A percentile compares a stretch with the other conserved stretches of the same genome.
Conservation (phyloP, 2,888 invertebrate species). For the Laspeyria flexula region DNA sequence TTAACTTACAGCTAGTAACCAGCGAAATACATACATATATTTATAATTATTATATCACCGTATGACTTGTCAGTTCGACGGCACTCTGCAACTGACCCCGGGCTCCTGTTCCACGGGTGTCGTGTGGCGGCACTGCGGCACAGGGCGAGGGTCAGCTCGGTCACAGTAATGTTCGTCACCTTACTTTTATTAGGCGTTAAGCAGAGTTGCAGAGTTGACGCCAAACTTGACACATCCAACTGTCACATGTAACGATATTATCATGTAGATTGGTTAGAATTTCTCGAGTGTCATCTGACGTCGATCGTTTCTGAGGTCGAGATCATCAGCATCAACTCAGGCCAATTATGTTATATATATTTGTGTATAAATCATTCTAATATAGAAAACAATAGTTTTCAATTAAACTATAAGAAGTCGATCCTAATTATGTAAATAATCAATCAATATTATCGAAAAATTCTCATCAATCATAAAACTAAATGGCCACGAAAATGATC, state of each 20-base stretch:
- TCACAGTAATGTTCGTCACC: constrained; percentile 7
- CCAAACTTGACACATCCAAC: constrained; percentile 12
- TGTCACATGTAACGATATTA: constrained; percentile 1
- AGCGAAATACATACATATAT: constrained; percentile 39
- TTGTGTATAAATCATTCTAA: no score
- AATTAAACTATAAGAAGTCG: no score
- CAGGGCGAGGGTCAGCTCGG: not conserved
- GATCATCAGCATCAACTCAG: no score
- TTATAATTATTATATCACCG: constrained; percentile 6
- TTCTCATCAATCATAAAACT: constrained; percentile 23
- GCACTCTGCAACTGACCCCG: constrained; percentile 11
- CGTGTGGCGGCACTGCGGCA: no score
- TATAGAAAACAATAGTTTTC: no score
- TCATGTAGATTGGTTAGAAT: constrained; percentile 9
- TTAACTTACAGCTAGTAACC: constrained; percentile 61
- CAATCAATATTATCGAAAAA: no score
- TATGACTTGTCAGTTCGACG: constrained; percentile 10
- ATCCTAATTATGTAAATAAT: no score
- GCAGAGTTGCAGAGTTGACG: constrained; percentile 25
- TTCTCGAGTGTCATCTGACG: constrained; percentile 9
- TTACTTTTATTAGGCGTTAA: constrained; percentile 24
- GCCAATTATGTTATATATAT: no score
- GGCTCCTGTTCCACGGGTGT: no score
- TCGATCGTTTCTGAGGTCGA: no score
- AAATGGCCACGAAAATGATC: constrained; percentile 44